These are phyloP conservation scores for Ophioderma brevispina DNA, from an alignment of 35 echinoderm and acorn worm species.

Conservation along the genomic window DNA sequence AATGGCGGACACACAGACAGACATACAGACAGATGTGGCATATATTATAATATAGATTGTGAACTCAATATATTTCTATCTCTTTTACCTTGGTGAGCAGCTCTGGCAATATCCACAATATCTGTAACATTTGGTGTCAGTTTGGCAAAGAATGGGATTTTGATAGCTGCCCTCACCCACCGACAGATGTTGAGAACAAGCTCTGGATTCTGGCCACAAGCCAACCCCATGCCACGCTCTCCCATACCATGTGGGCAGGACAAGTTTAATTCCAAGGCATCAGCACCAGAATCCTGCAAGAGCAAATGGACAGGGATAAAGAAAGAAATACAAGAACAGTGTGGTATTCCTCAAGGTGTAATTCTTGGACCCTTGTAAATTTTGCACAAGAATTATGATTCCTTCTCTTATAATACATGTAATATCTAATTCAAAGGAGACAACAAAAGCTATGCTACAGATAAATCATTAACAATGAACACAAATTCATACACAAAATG, in stretches of 20 bases:
- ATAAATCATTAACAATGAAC: too few relatives aligned
- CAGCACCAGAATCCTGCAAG: conserved; percentile 78
- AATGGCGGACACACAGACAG: too few relatives aligned
- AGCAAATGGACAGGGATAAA: not conserved
- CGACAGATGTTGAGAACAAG: conserved; percentile 95
- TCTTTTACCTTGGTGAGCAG: conserved; percentile 87
- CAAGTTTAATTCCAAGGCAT: conserved; percentile 96
- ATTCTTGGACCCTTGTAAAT: too few relatives aligned
- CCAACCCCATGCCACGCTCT: conserved; percentile 94
- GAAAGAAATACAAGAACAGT: too few relatives aligned
- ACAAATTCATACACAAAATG: too few relatives aligned
- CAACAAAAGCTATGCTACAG: too few relatives aligned
- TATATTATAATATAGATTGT: too few relatives aligned
- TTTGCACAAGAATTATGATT: too few relatives aligned
- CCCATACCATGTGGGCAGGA: conserved; percentile 99
- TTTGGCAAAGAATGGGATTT: conserved; percentile 98
- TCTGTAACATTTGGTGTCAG: conserved; percentile 98
- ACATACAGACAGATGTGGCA: too few relatives aligned
- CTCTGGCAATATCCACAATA: conserved; percentile 90
- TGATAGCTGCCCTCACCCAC: conserved; percentile 90
- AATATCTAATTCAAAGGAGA: too few relatives aligned
- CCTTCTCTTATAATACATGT: too few relatives aligned
- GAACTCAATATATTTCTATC: not conserved
- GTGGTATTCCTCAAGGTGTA: too few relatives aligned
- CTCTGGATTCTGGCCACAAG: conserved; percentile 96